Base-by-base conservation (phyloP, 2,888 invertebrate genomes). In the Lordiphosa andalusiaca region DNA sequence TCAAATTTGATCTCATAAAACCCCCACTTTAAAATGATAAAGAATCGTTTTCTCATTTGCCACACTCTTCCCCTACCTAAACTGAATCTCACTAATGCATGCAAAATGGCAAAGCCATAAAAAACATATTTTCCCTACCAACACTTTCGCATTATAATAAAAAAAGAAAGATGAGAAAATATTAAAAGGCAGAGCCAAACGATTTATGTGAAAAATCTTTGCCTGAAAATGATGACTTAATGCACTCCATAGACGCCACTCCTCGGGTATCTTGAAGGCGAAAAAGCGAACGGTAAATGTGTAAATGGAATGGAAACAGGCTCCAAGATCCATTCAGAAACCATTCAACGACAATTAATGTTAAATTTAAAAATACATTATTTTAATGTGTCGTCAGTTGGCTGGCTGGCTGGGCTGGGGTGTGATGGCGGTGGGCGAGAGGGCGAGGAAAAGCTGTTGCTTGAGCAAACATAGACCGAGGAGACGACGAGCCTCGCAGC, bases 351-450 rank as follows among this genome's bases (percentile, higher is more conserved):
- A 69, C 80, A 84, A 80, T 80, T 80, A 80, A 84, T 84, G 83
- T 80, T 78, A 77, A 82, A 84, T 80, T 80, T 84, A 74, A 84
- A 80, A 84, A 78, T 74, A 80, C 84, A 80, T 84, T 80, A 78
- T 84, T 82, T 84, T 72, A 78, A 80, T 84, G 83, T 78, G 78
- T 76, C 84, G 76, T 75, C 80, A 73, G 78, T 68, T 66, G 65
- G 62, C 57, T 67, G 70, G 58, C 53, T 64, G 54, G 21, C 25
- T 13, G 35, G 35, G 50, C 25, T 25, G 25, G 25, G 19, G 19
- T 19, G 19, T 19, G 19, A 19, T 19, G 4, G 51, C 19, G 2
- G 9, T 6, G 42, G 13, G 21, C 19, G 7, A 38, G 16, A 42
- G 2, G 23, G 7, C 50, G 35, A 13, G 6, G 33, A 61, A 23